Evolutionary conservation across 2,797 vertebrate genomes (phyloP).

Genomic region (Holocentrus rufus): DNA sequence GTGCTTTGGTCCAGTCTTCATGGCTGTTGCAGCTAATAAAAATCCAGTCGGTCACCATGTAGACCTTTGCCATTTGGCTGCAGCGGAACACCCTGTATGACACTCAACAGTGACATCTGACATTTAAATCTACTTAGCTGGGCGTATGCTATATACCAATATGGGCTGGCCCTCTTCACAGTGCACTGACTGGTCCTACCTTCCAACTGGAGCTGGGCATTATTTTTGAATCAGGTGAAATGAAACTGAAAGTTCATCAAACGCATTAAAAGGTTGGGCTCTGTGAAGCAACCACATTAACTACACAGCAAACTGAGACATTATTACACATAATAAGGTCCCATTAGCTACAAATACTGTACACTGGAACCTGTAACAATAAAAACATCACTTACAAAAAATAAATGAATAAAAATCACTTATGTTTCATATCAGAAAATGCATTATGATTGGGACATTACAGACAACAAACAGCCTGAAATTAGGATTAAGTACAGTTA

Average conservation of each 20-base stretch:
- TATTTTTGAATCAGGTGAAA: constrained; percentile 12
- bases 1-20: neutral
- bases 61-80: constrained; percentile 62
- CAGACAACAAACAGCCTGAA: too few species aligned
- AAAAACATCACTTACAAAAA: too few species aligned
- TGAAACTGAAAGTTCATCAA: constrained; percentile 47
- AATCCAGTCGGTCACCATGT: constrained; percentile 21
- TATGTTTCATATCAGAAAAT: too few species aligned
- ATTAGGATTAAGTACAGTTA: too few species aligned
- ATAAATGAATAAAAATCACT: too few species aligned
- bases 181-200: neutral
- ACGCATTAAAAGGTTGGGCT: too few species aligned
- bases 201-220: neutral
- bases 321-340: too few species aligned
- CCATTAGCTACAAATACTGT: too few species aligned
- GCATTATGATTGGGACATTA: too few species aligned
- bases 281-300: constrained; percentile 8
- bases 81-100: constrained; percentile 41
- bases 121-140: constrained; percentile 46
- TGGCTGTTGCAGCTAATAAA: neutral
- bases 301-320: neutral
- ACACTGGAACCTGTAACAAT: too few species aligned
- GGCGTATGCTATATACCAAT: neutral
- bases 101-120: constrained; percentile 52
- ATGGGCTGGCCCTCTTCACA: neutral